Evolutionary conservation across 2,113 vertebrate species (phyloP).

Genomic region (Ursus arctos): DNA sequence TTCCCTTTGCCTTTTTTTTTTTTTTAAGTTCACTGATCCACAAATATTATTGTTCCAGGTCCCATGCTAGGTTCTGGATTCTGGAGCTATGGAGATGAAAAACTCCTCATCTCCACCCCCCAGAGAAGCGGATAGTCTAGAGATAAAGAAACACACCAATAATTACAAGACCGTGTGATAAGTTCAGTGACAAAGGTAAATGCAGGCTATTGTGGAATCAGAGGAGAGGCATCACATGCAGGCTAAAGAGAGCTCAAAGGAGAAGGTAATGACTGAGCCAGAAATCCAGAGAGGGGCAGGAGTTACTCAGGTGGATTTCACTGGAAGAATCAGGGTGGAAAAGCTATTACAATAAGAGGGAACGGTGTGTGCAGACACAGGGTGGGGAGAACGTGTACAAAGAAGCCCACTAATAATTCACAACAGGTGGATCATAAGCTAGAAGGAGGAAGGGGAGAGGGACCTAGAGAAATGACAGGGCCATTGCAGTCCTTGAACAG

Average conservation of each 20-base stretch:
- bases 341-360: neutral
- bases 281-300: neutral
- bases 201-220: neutral
- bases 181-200: neutral
- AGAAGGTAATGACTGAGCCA: neutral
- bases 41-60: neutral
- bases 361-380: neutral
- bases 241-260: neutral
- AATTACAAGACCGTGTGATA: neutral
- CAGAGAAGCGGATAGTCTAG: neutral
- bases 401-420: neutral
- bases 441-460: neutral
- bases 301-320: neutral
- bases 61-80: neutral
- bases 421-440: neutral
- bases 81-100: neutral
- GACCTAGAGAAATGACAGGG: neutral
- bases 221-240: neutral
- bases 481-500: neutral
- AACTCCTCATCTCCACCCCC: neutral
- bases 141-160: neutral
- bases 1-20: too few species aligned
- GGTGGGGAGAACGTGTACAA: neutral
- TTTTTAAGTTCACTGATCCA: neutral
- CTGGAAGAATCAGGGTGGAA: neutral